These are phyloP conservation scores for Hirtodrosophila cameraria DNA, from an alignment of 2,888 invertebrate species.

Conservation along the genomic window DNA sequence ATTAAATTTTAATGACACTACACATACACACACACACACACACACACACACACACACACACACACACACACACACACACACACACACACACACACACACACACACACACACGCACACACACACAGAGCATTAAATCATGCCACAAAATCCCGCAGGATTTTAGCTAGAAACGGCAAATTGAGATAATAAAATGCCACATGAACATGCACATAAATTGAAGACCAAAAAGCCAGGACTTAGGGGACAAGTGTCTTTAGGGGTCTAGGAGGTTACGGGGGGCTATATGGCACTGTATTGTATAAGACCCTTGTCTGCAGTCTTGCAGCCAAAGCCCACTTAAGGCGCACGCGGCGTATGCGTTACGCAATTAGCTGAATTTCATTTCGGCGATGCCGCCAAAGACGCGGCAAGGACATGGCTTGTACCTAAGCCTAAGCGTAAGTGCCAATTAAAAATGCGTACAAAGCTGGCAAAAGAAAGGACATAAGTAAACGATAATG, in stretches of 20 bases:
- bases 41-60: no score
- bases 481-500: constrained; percentile 45
- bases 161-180: constrained; percentile 51
- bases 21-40: constrained; percentile 62
- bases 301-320: constrained; percentile 49
- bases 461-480: constrained; percentile 28
- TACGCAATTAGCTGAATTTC: constrained; percentile 74
- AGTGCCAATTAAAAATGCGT: constrained; percentile 72
- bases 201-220: constrained; percentile 51
- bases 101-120: no score
- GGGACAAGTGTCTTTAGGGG: neutral
- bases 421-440: constrained; percentile 60
- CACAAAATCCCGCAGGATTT: constrained; percentile 71
- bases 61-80: no score
- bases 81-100: no score
- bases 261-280: no score
- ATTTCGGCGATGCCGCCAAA: constrained; percentile 30
- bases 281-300: constrained; percentile 22
- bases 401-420: constrained; percentile 19
- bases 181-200: constrained; percentile 65
- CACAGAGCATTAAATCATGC: constrained; percentile 77
- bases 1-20: constrained; percentile 75
- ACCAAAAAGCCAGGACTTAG: constrained; percentile 20
- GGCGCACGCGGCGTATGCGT: constrained; percentile 72
- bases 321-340: constrained; percentile 69